phyloP scores from a whole-genome alignment of 1,140 invertebrate species.

The Drosophila chauvacae region DNA sequence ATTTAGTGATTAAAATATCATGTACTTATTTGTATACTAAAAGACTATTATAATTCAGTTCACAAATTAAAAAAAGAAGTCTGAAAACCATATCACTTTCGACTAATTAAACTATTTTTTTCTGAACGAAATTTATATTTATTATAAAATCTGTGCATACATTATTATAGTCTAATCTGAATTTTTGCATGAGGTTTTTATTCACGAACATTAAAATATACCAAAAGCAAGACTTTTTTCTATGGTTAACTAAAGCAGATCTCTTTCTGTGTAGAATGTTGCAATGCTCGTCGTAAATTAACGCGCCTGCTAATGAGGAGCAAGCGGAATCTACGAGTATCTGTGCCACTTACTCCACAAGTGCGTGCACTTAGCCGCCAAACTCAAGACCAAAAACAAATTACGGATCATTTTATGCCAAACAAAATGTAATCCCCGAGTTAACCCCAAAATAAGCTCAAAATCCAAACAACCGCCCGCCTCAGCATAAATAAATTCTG shows the following conservation, averaged over 20 bases:
- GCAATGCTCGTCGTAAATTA: conserved; percentile 67
- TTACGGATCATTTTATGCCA: conserved; percentile 58
- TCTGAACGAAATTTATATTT: neutral
- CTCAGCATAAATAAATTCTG: conserved; percentile 57
- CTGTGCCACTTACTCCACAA: conserved; percentile 64
- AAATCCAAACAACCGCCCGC: conserved; percentile 62
- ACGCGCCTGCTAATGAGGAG: conserved; percentile 65
- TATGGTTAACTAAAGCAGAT: neutral
- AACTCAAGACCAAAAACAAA: conserved; percentile 67
- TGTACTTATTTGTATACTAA: too few species aligned
- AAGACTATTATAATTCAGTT: too few species aligned
- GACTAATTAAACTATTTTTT: too few species aligned
- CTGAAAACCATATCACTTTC: too few species aligned
- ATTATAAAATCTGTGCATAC: too few species aligned
- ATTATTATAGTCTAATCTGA: neutral
- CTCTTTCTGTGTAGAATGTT: conserved; percentile 32
- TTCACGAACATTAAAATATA: neutral
- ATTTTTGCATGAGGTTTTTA: too few species aligned
- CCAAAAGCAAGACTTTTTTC: neutral
- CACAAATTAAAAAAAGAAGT: too few species aligned
- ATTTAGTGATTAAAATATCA: too few species aligned
- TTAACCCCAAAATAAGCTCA: conserved; percentile 21
- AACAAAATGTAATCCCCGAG: conserved; percentile 57
- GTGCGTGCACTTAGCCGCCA: conserved; percentile 71
- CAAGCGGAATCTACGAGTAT: conserved; percentile 36